phyloP scores from a whole-genome alignment of 2,888 invertebrate genomes.

The Cerceris ruficornis region DNA sequence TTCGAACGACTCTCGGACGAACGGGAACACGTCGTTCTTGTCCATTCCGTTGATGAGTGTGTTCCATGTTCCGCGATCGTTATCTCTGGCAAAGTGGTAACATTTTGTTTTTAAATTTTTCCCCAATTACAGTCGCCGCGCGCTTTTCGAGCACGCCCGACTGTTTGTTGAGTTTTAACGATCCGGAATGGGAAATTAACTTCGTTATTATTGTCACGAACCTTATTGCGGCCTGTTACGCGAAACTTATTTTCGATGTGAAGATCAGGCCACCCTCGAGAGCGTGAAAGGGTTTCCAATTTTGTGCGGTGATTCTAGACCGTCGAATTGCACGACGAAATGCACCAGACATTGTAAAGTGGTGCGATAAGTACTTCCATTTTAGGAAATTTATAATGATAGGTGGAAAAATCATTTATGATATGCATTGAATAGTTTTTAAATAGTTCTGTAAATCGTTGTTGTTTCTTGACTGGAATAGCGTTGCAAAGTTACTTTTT shows the following conservation, averaged over 20 bases:
- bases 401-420: no score
- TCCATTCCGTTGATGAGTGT: constrained; percentile 17
- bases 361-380: no score
- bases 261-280: not conserved
- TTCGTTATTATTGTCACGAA: constrained; percentile 56
- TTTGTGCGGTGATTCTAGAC: not conserved
- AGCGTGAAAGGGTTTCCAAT: not conserved
- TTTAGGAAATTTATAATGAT: no score
- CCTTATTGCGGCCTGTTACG: constrained; percentile 12
- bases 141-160: constrained; percentile 56
- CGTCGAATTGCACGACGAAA: not conserved
- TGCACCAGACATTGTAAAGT: no score
- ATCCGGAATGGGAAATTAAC: constrained; percentile 62
- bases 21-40: constrained; percentile 7
- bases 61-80: constrained; percentile 45
- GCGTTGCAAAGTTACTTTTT: no score
- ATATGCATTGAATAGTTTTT: no score
- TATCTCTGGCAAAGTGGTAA: constrained; percentile 57
- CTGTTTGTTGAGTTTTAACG: constrained; percentile 66
- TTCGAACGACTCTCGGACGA: constrained; percentile 26
- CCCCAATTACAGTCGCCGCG: constrained; percentile 59
- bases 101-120: constrained; percentile 58
- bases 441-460: no score
- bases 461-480: no score
- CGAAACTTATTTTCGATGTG: constrained; percentile 33